These are phyloP conservation scores for Virgularia gustaviana DNA, from an alignment of 92 coral and sea anemone genomes.

Conservation along the genomic window DNA sequence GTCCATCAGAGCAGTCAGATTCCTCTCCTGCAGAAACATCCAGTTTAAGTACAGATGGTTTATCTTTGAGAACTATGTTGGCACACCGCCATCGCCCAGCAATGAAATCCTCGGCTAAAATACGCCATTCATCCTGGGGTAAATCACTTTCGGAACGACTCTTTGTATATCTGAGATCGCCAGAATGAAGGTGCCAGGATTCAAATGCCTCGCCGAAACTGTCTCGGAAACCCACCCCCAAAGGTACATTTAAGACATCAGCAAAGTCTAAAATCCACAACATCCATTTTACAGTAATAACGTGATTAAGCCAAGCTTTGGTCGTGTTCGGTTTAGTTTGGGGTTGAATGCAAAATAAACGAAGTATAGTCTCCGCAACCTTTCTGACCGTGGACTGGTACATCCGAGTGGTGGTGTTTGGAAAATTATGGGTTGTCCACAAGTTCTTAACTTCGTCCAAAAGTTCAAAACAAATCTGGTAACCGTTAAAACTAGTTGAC, in stretches of 20 bases:
- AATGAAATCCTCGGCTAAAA: constrained; percentile 60
- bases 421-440: constrained; percentile 18
- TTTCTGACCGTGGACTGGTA: constrained; percentile 2
- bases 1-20: background rate
- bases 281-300: background rate
- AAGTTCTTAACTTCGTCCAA: constrained; percentile 24
- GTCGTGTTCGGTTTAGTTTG: background rate
- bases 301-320: constrained; percentile 11
- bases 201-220: background rate
- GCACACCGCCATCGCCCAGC: constrained; percentile 70
- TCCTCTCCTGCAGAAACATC: background rate
- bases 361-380: constrained; percentile 6
- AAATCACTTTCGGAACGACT: background rate
- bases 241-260: constrained; percentile 1
- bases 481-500: constrained; percentile 14
- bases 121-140: constrained; percentile 60
- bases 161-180: constrained; percentile 13
- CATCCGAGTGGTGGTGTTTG: background rate
- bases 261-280: constrained; percentile 8
- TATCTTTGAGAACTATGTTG: constrained; percentile 52
- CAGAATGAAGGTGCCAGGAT: background rate
- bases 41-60: background rate
- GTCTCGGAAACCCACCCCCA: background rate
- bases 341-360: background rate
- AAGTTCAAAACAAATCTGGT: constrained; percentile 1